These are phyloP conservation scores for Galeruca laticollis DNA, from an alignment of 2,888 invertebrate species.

Conservation along the genomic window DNA sequence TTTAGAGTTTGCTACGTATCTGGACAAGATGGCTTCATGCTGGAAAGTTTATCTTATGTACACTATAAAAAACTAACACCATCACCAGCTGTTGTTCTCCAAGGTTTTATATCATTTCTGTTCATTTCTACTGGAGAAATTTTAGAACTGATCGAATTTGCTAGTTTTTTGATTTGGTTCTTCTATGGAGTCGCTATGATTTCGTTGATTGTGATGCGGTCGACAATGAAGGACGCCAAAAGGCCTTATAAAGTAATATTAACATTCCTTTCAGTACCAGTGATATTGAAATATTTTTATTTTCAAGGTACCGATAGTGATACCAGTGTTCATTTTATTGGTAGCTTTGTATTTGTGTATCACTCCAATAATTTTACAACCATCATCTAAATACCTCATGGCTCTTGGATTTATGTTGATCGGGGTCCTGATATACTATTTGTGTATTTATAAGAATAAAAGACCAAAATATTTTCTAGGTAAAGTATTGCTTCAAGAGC, in stretches of 20 bases:
- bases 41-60: conserved; percentile 83
- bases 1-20: conserved; percentile 84
- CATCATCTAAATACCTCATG: conserved; percentile 81
- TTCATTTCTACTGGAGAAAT: conserved; percentile 83
- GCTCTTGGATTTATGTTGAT: conserved; percentile 78
- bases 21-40: conserved; percentile 84
- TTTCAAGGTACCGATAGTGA: conserved; percentile 74
- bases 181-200: conserved; percentile 88
- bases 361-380: conserved; percentile 81
- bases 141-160: conserved; percentile 82
- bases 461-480: conserved; percentile 73
- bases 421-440: conserved; percentile 79
- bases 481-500: conserved; percentile 66
- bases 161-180: conserved; percentile 89
- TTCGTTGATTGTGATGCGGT: conserved; percentile 79
- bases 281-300: background rate
- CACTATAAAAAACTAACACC: conserved; percentile 82
- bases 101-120: conserved; percentile 78
- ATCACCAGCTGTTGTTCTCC: conserved; percentile 84
- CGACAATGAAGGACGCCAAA: conserved; percentile 74
- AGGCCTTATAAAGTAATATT: conserved; percentile 76
- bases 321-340: conserved; percentile 79
- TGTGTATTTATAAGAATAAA: conserved; percentile 79
- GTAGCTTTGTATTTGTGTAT: conserved; percentile 80
- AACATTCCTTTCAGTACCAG: conserved; percentile 3